These are phyloP conservation scores for Hetaerina titia DNA, from an alignment of 2,888 invertebrate genomes.

Conservation along the genomic window DNA sequence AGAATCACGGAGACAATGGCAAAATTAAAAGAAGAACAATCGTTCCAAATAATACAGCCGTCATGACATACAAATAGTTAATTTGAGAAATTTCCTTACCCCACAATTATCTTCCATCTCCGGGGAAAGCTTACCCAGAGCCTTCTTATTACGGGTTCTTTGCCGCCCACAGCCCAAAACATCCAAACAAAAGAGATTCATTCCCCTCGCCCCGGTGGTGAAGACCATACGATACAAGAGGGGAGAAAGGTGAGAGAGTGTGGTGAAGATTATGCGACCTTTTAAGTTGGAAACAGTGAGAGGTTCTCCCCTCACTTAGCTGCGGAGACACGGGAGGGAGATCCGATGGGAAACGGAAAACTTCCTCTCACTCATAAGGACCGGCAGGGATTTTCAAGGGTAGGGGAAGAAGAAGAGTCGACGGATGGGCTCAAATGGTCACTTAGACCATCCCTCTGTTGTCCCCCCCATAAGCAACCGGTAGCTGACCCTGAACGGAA, in stretches of 20 bases:
- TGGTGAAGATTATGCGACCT: not conserved
- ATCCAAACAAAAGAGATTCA: not conserved
- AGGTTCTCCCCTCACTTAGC: not conserved
- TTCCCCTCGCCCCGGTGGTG: not conserved
- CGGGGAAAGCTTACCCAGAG: not conserved
- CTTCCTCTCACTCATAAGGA: not conserved
- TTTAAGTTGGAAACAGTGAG: constrained; percentile 4
- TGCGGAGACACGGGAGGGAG: not conserved
- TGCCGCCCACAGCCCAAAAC: not conserved
- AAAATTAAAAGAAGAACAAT: not conserved
- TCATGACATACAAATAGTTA: not conserved
- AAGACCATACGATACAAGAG: not conserved
- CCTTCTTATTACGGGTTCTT: not conserved
- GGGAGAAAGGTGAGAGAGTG: not conserved
- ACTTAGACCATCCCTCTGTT: not conserved
- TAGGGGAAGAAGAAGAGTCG: not conserved
- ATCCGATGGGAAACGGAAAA: not conserved
- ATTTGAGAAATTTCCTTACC: not conserved
- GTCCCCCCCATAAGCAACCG: not conserved
- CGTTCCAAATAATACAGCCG: not conserved
- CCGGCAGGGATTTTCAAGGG: not conserved
- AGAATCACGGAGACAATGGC: not conserved
- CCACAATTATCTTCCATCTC: not conserved
- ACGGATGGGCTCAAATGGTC: not conserved
- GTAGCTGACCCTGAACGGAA: constrained; percentile 16